Evolutionary conservation across 2,113 vertebrate genomes (phyloP).

Genomic region (Cromileptes altivelis): DNA sequence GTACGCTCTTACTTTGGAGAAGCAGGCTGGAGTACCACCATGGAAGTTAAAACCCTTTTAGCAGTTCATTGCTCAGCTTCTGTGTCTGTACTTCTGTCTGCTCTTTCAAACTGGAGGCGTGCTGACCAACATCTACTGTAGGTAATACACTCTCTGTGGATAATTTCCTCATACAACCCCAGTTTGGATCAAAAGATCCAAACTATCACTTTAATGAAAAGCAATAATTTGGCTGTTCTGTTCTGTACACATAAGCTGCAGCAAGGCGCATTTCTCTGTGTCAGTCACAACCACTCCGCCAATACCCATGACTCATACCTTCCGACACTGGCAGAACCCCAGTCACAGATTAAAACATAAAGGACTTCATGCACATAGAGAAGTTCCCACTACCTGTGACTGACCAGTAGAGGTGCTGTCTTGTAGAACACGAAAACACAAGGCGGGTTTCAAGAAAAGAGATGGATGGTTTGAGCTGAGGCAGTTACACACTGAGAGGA

Average conservation of each 20-base stretch:
- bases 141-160: too few relatives aligned
- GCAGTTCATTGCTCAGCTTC: too few relatives aligned
- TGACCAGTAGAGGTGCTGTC: conserved; percentile 38
- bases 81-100: too few relatives aligned
- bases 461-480: neutral
- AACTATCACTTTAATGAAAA: neutral
- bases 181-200: too few relatives aligned
- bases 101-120: too few relatives aligned
- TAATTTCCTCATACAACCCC: too few relatives aligned
- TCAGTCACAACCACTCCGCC: neutral
- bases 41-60: too few relatives aligned
- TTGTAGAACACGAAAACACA: neutral
- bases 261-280: conserved; percentile 13
- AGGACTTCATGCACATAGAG: conserved; percentile 26
- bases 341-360: conserved; percentile 47
- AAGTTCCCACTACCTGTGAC: neutral
- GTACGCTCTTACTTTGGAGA: too few relatives aligned
- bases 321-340: conserved; percentile 49
- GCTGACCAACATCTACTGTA: too few relatives aligned
- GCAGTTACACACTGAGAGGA: neutral
- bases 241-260: conserved; percentile 5
- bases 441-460: neutral
- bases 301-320: conserved; percentile 69
- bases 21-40: too few relatives aligned
- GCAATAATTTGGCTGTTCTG: conserved; percentile 9